Percentiles rank a stretch among this genome's conserved stretches.
Evolutionary conservation across 1,140 invertebrate species (phyloP).

Genomic region (Elymnias hypermnestra): DNA sequence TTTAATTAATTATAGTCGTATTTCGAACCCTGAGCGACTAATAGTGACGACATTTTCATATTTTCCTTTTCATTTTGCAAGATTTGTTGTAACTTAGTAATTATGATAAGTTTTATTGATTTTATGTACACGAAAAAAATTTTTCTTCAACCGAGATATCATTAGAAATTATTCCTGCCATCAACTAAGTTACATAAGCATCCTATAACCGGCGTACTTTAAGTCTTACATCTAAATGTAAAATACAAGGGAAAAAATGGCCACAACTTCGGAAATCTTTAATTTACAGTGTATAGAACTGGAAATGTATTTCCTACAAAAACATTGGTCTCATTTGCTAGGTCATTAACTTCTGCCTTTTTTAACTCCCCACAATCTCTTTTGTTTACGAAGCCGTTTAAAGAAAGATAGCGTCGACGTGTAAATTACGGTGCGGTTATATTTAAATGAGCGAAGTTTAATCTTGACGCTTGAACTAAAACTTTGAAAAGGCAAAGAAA

Average conservation of each 20-base stretch:
- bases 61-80: too few species aligned
- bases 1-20: too few species aligned
- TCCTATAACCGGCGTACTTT: too few species aligned
- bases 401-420: conserved; percentile 3
- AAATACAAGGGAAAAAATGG: neutral
- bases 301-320: neutral
- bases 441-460: conserved; percentile 1
- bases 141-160: too few species aligned
- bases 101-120: too few species aligned
- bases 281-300: neutral
- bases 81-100: too few species aligned
- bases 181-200: too few species aligned
- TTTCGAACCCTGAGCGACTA: too few species aligned
- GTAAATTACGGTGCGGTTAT: conserved; percentile 8
- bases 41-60: too few species aligned
- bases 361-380: neutral
- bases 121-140: too few species aligned
- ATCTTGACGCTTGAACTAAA: conserved; percentile 5
- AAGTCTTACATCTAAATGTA: too few species aligned
- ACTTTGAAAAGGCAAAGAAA: neutral
- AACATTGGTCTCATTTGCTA: neutral
- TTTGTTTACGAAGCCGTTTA: conserved; percentile 5
- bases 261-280: neutral
- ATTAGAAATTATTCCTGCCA: too few species aligned
- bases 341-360: conserved; percentile 1